Base-by-base conservation (phyloP, 2,797 vertebrate species). In the Chelon auratus region DNA sequence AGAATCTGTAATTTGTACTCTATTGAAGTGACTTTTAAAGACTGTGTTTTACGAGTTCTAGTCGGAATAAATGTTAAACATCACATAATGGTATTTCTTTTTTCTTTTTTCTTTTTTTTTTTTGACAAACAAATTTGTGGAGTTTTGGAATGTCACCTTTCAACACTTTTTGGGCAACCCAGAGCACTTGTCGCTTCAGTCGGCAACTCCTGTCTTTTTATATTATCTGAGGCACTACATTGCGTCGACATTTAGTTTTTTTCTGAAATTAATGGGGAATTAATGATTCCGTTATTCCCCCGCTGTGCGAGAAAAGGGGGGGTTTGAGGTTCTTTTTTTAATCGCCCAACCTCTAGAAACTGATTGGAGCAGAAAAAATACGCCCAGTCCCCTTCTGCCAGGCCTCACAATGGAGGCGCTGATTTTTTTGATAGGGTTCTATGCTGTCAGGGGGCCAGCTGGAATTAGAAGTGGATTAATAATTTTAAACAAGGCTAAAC, bases 401-500 rank as follows among this genome's bases (percentile, higher is more conserved):
- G 88, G 82, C 87, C 86, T 93, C 88, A 91, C 92, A 93, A 91
- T 93, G 87, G 91, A 92, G 85, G 87, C 78, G 81, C 86, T 85
- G 92, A 91, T 93, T 93, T 92, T 91, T 92, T 92, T 92, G 85
- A 93, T 91, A 87, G 89, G 89, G 91, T 89, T 86, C 87, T 88
- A 83, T 86, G 85, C 84, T 90, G 89, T 85, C 88, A 87, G 90
- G 91, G 86, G 90, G 91, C 90, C 90, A 93, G 86, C 87, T 93
- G 92, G 93, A 94, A 94, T 93, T 93, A 94, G 90, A 90, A 89
- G 85, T 94, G 93, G 93, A 94, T 94, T 95, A 93, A 94, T 95
- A 93, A 93, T 93, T 94, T 93, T 93, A 93, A 94, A 94, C 91
- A 93, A 93, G 92, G 92, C 92, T 93, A 94, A 94, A 94, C 91